Conservation (phyloP, 2,888 invertebrate genomes). For the Beris morrisii region DNA sequence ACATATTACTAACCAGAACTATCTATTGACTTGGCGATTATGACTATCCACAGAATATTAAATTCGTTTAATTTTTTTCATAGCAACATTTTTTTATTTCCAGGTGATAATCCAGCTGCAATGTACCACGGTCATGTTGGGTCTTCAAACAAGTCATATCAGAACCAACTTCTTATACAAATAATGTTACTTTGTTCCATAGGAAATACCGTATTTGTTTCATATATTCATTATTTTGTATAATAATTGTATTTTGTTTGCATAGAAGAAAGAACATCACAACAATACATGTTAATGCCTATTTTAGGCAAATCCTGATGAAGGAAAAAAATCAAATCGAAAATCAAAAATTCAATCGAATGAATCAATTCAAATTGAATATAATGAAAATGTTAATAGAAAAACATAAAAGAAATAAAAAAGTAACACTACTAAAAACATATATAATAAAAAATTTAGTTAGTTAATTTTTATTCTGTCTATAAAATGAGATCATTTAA, state of each 20-base stretch:
- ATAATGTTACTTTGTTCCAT: slow-evolving; percentile 33
- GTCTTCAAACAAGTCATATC: slow-evolving; percentile 55
- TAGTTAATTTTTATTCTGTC: slow-evolving; percentile 8
- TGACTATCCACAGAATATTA: too few relatives aligned
- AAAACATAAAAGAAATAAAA: slow-evolving; percentile 1
- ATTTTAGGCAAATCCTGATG: too few relatives aligned
- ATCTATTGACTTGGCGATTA: too few relatives aligned
- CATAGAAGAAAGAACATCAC: too few relatives aligned
- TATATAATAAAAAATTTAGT: slow-evolving; percentile 19
- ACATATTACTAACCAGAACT: too few relatives aligned
- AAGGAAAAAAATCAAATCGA: slow-evolving; percentile 29
- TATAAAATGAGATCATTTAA: background rate
- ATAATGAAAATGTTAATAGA: slow-evolving; percentile 7
- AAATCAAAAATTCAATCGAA: slow-evolving; percentile 28
- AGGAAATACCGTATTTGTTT: slow-evolving; percentile 27
- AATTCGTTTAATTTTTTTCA: too few relatives aligned
- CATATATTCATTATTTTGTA: slow-evolving; percentile 33
- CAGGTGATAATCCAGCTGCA: slow-evolving; percentile 81
- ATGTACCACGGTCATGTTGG: slow-evolving; percentile 65
- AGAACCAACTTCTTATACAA: slow-evolving; percentile 48
- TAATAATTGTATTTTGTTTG: slow-evolving; percentile 29
- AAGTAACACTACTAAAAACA: slow-evolving; percentile 3
- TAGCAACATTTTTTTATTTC: slow-evolving; percentile 41
- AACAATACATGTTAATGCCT: too few relatives aligned
- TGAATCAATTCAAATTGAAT: slow-evolving; percentile 13